Conservation (phyloP, 2,797 vertebrate genomes). For the Mus spretus region DNA sequence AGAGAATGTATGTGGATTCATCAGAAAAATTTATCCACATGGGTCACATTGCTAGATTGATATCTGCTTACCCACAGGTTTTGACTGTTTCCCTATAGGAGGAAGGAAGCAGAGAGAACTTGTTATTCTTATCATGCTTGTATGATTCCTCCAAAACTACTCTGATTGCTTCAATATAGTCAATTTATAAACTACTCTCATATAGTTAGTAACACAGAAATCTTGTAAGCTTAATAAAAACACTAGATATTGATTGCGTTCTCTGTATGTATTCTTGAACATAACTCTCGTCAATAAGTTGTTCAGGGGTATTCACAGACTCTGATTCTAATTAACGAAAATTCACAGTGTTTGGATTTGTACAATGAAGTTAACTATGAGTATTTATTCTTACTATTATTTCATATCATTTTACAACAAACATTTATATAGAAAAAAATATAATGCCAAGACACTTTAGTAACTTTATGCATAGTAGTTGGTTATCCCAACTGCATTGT, state of each 20-base stretch:
- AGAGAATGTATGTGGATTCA: neutral
- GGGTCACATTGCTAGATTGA: neutral
- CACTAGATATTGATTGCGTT: neutral
- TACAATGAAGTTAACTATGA: neutral
- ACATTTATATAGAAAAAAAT: neutral
- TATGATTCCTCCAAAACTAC: neutral
- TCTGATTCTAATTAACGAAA: neutral
- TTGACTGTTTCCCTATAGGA: neutral
- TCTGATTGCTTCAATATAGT: neutral
- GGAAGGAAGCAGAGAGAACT: neutral
- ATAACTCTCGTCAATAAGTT: neutral
- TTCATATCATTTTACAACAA: neutral
- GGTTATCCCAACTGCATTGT: neutral
- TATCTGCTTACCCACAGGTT: neutral
- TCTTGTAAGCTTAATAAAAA: slow-evolving; percentile 4
- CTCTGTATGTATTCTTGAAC: neutral
- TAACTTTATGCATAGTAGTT: neutral
- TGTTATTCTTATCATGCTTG: neutral
- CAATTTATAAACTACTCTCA: neutral
- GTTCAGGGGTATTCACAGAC: neutral
- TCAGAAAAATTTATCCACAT: neutral
- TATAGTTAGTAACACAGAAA: neutral
- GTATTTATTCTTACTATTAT: neutral
- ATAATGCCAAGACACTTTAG: neutral
- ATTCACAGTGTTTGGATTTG: neutral